A percentile compares a stretch with the other conserved stretches of the same genome.
Evolutionary conservation across 2,113 vertebrate species (phyloP).

Genomic region (Todiramphus saurophagus): DNA sequence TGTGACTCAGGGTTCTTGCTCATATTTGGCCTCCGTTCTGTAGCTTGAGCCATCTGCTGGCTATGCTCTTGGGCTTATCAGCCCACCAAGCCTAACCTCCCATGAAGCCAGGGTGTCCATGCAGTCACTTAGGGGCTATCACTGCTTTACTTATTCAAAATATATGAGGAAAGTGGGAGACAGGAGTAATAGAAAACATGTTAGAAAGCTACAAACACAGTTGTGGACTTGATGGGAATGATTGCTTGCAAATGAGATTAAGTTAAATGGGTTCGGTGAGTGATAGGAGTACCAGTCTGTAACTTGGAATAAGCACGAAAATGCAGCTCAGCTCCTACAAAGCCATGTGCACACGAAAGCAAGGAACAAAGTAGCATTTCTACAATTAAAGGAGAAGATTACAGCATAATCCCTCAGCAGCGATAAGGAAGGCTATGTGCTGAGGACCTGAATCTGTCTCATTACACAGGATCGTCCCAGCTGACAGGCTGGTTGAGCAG

Average conservation of each 20-base stretch:
- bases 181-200: background rate
- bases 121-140: background rate
- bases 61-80: background rate
- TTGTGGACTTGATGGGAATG: background rate
- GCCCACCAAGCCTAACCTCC: background rate
- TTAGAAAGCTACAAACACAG: background rate
- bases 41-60: background rate
- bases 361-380: background rate
- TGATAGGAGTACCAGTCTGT: background rate
- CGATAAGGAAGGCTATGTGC: constrained; percentile 9
- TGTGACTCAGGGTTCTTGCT: background rate
- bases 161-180: background rate
- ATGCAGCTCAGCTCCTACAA: background rate
- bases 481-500: constrained; percentile 21
- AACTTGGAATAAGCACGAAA: background rate
- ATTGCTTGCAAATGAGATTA: background rate
- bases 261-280: background rate
- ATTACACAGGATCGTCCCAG: background rate
- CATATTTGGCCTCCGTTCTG: background rate
- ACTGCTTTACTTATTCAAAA: background rate
- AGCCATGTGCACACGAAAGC: background rate
- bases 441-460: background rate
- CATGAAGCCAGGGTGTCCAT: background rate
- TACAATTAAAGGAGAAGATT: constrained; percentile 39
- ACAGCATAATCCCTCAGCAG: constrained; percentile 15